Conservation (phyloP, 1,140 invertebrate species). For the Macrobrachium rosenbergii region DNA sequence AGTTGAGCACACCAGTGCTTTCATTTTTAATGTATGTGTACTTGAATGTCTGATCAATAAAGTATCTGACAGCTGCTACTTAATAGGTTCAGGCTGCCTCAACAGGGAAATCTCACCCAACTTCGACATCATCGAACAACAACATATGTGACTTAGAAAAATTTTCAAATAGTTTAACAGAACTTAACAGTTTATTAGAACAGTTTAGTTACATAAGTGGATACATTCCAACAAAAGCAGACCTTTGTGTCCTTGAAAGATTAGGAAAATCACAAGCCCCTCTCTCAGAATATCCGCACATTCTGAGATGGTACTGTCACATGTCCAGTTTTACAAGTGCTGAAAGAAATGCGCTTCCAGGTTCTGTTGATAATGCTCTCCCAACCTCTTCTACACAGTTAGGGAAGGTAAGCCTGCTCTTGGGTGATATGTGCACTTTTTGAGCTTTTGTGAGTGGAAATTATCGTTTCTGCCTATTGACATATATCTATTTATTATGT, state of each 20-base stretch:
- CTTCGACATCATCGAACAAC: neutral
- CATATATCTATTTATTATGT: too few relatives aligned
- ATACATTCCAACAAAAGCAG: constrained; percentile 51
- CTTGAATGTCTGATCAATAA: too few relatives aligned
- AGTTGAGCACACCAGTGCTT: too few relatives aligned
- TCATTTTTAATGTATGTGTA: too few relatives aligned
- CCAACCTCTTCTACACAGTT: neutral
- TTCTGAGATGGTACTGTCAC: constrained; percentile 62
- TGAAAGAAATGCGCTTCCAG: constrained; percentile 45
- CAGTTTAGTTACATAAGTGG: constrained; percentile 51
- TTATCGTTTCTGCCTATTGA: too few relatives aligned
- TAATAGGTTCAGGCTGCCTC: constrained; percentile 14
- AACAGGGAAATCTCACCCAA: neutral
- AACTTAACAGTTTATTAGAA: constrained; percentile 38
- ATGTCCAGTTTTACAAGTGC: constrained; percentile 56
- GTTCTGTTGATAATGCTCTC: neutral
- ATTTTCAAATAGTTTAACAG: constrained; percentile 10
- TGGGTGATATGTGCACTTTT: neutral
- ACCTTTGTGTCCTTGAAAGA: constrained; percentile 35
- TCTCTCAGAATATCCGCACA: constrained; percentile 42
- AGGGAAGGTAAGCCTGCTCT: constrained; percentile 26
- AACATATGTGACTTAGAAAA: constrained; percentile 8
- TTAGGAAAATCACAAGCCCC: neutral
- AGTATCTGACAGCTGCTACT: constrained; percentile 26
- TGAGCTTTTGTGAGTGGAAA: too few relatives aligned